Evolutionary conservation across 2,113 vertebrate genomes (phyloP).

Genomic region (Amazona guildingii): DNA sequence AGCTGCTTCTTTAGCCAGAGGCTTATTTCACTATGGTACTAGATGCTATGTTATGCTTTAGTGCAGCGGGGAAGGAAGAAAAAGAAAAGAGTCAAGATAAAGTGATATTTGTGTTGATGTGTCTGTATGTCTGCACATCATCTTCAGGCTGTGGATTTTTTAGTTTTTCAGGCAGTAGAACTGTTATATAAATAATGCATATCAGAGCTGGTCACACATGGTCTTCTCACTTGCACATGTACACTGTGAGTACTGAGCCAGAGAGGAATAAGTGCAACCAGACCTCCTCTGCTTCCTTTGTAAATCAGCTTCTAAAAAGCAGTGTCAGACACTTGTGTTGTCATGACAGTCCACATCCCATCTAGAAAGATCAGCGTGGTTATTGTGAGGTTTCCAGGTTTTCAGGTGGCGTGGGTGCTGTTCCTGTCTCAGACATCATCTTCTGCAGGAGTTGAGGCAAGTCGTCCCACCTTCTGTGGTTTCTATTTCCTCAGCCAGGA

Average conservation of each 20-base stretch:
- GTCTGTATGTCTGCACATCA: constrained; percentile 45
- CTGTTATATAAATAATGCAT: constrained; percentile 14
- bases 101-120: constrained; percentile 27
- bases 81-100: constrained; percentile 4
- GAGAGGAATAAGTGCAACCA: neutral
- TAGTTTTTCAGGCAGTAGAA: constrained; percentile 11
- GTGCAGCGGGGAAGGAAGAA: neutral
- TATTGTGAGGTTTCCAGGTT: neutral
- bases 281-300: neutral
- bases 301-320: neutral
- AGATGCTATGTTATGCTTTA: neutral
- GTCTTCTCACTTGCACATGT: neutral
- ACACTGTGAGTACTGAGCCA: neutral
- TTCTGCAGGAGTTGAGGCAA: neutral
- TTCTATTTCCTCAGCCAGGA: neutral
- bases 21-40: neutral
- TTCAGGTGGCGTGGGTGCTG: neutral
- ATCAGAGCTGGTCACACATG: neutral
- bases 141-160: constrained; percentile 37
- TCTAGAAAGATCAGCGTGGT: neutral
- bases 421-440: neutral
- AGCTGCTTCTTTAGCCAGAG: neutral
- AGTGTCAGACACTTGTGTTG: neutral
- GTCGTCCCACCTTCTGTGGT: neutral
- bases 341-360: neutral